These are phyloP conservation scores for Nephrotoma flavescens DNA, from an alignment of 2,888 invertebrate genomes.

Conservation along the genomic window DNA sequence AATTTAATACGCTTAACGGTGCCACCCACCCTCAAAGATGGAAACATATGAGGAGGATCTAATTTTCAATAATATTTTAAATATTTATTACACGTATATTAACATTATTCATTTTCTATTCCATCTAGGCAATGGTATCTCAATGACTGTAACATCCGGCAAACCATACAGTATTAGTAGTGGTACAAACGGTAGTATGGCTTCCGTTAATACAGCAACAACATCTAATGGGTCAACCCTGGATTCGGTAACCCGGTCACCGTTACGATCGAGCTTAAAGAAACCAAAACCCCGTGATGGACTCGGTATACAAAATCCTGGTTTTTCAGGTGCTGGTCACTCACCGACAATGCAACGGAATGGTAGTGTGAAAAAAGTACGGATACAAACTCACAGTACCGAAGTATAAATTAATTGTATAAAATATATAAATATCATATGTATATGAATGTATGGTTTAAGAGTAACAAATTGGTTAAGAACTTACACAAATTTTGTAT, in stretches of 20 bases:
- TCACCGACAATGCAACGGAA: conserved; percentile 72
- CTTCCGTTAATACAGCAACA: conserved; percentile 57
- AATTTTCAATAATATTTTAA: background rate
- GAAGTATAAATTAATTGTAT: conserved; percentile 45
- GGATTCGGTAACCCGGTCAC: conserved; percentile 41
- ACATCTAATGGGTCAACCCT: conserved; percentile 40
- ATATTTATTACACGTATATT: background rate
- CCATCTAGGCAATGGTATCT: conserved; percentile 40
- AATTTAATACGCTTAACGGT: too few relatives aligned
- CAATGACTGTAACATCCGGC: conserved; percentile 77
- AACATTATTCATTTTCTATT: background rate
- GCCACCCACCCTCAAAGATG: too few relatives aligned
- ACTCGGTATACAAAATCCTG: conserved; percentile 76
- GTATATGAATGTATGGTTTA: background rate
- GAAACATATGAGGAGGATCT: background rate
- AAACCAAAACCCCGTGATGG: conserved; percentile 53
- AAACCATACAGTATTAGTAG: conserved; percentile 54
- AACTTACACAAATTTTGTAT: background rate
- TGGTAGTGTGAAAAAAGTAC: conserved; percentile 78
- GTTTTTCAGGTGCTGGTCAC: conserved; percentile 51
- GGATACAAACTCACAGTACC: conserved; percentile 83
- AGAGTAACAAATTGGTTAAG: background rate
- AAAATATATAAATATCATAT: background rate
- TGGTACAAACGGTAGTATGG: conserved; percentile 49
- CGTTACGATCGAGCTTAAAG: conserved; percentile 67